These are phyloP conservation scores for Calameuta idolon DNA, from an alignment of 2,888 invertebrate species.

Conservation along the genomic window DNA sequence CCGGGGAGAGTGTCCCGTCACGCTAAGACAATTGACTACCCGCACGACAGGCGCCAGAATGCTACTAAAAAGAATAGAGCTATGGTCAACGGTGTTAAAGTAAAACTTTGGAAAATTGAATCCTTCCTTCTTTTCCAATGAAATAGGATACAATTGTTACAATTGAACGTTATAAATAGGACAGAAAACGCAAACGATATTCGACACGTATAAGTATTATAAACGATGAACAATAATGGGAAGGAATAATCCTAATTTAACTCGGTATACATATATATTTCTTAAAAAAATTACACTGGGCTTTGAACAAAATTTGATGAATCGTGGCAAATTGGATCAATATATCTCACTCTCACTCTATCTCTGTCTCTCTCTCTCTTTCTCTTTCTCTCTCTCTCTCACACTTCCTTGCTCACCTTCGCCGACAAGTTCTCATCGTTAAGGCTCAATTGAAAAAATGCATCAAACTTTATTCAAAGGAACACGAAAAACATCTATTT, in stretches of 20 bases:
- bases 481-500: constrained; percentile 15
- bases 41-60: not conserved
- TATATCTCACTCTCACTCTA: not conserved
- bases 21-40: not conserved
- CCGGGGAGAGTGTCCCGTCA: not conserved
- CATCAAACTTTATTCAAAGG: constrained; percentile 29
- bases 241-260: constrained; percentile 31
- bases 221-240: constrained; percentile 27
- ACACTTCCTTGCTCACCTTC: constrained; percentile 2
- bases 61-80: not conserved
- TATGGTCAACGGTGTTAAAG: not conserved
- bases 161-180: not conserved
- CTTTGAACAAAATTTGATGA: constrained; percentile 58
- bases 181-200: constrained; percentile 10
- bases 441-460: constrained; percentile 20
- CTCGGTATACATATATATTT: constrained; percentile 37
- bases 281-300: constrained; percentile 47
- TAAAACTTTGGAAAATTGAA: not conserved
- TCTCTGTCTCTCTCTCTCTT: not conserved
- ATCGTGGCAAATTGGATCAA: constrained; percentile 30
- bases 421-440: constrained; percentile 4
- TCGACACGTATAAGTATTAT: constrained; percentile 20
- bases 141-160: not conserved
- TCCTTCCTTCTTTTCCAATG: constrained; percentile 3
- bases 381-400: not conserved